These are phyloP conservation scores for Atrichornis clamosus DNA, from an alignment of 2,113 vertebrate species.

Conservation along the genomic window DNA sequence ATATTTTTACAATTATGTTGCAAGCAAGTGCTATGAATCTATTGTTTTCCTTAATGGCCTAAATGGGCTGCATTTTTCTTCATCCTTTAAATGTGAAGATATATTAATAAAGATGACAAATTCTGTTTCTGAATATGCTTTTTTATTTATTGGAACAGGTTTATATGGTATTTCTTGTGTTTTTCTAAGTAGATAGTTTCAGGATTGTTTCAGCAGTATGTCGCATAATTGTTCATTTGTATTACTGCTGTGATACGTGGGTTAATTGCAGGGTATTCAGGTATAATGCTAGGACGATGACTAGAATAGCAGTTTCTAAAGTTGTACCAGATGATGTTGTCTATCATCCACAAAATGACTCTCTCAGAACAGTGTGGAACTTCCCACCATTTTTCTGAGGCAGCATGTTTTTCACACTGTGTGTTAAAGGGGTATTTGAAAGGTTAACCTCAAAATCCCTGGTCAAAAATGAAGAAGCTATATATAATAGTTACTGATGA, in stretches of 20 bases:
- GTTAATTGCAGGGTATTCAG: constrained; percentile 8
- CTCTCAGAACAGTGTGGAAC: background rate
- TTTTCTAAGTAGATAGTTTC: constrained; percentile 14
- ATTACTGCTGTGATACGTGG: background rate
- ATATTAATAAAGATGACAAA: background rate
- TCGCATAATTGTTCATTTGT: constrained; percentile 15
- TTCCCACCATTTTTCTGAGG: constrained; percentile 16
- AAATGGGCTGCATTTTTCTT: background rate
- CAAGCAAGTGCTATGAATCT: background rate
- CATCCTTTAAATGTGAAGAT: background rate
- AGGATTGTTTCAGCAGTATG: constrained; percentile 36
- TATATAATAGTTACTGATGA: constrained; percentile 41
- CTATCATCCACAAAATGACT: constrained; percentile 44
- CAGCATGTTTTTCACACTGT: background rate
- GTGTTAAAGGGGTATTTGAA: constrained; percentile 50
- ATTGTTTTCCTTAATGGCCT: background rate
- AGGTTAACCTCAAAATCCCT: constrained; percentile 49
- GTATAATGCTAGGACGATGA: background rate
- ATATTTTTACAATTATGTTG: background rate
- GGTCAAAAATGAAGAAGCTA: constrained; percentile 40
- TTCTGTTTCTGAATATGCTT: background rate
- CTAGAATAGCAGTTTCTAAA: constrained; percentile 9
- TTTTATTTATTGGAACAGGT: constrained; percentile 14
- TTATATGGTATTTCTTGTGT: constrained; percentile 28
- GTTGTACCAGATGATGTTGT: background rate